phyloP scores from a whole-genome alignment of 2,888 invertebrate species.

The Perizoma flavofasciatum region DNA sequence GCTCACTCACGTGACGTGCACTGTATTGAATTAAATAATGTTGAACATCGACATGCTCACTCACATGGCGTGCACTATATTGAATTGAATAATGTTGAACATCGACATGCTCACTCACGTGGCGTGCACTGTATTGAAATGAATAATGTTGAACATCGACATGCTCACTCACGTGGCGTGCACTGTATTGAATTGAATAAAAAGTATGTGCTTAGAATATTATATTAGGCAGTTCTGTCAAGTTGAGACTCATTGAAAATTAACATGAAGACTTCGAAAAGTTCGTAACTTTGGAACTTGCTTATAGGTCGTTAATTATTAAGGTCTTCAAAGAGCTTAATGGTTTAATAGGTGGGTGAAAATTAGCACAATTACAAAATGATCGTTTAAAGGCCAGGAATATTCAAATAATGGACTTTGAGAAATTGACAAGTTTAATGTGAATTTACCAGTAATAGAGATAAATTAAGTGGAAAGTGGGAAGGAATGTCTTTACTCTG shows the following conservation, averaged over 20 bases:
- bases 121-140: too few species aligned
- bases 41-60: too few species aligned
- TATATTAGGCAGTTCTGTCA: conserved; percentile 19
- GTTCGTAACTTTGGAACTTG: conserved; percentile 4
- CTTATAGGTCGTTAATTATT: conserved; percentile 17
- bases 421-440: conserved; percentile 1
- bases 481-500: too few species aligned
- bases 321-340: conserved; percentile 18
- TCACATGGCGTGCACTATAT: too few species aligned
- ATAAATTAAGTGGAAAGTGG: background rate
- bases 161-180: too few species aligned
- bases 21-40: too few species aligned
- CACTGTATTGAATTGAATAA: too few species aligned
- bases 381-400: conserved; percentile 4
- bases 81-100: too few species aligned
- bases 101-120: too few species aligned
- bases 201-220: conserved; percentile 10
- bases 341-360: conserved; percentile 9
- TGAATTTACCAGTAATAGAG: conserved; percentile 13
- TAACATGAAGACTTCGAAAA: conserved; percentile 10
- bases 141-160: too few species aligned
- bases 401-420: conserved; percentile 11
- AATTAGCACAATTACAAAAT: conserved; percentile 8
- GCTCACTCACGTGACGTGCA: too few species aligned
- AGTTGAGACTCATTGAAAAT: conserved; percentile 20